Evolutionary conservation across 2,888 invertebrate genomes (phyloP), one percentile per base, ranked within the genome.

Genomic region (Sarcophaga variegata): DNA sequence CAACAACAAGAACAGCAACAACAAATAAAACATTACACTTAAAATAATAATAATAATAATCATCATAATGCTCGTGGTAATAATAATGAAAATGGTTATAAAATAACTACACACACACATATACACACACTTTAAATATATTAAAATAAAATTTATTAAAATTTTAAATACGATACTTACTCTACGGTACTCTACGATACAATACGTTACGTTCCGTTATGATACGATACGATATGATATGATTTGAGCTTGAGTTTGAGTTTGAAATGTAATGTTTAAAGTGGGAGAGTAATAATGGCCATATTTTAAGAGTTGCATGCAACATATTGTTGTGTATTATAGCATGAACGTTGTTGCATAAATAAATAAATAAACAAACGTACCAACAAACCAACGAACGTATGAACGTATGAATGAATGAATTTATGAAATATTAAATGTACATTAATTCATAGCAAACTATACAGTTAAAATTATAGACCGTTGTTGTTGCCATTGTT

Each of bases 71-170:
- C 37, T 10, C 2, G 37, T 37, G 10, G 10, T 37, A 37, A 37
- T 37, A 37, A 37, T 37, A 37, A 37, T 37, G 37, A 37, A 37
- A 37, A 37, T 37, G 37, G 37, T 37, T 37, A 37, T 37, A 37
- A 37, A 37, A 8, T 37, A 37, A 37, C 37, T 37, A 10, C 8
- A 10, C 37, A 37, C 8, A 37, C 10, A 37, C 37, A 37, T 10
- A 37, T 2, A 37, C 8, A 37, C 37, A 8, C 27, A 81, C 59
- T 70, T 77, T 85, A 76, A 85, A 85, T 72, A 85, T 49, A 81
- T 81, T 71, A 77, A 47, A 81, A 37, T 10, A 37, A 10, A 81
- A 81, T 63, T 81, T 63, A 85, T 81, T 85, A 85, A 77, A 77
- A 77, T 85, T 85, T 81, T 54, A 81, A 84, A 77, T 66, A 60